Evolutionary conservation across 53 echinoderm and acorn worm species (phyloP), one percentile per base, ranked within the genome.

Genomic region (Holothuria scabra): DNA sequence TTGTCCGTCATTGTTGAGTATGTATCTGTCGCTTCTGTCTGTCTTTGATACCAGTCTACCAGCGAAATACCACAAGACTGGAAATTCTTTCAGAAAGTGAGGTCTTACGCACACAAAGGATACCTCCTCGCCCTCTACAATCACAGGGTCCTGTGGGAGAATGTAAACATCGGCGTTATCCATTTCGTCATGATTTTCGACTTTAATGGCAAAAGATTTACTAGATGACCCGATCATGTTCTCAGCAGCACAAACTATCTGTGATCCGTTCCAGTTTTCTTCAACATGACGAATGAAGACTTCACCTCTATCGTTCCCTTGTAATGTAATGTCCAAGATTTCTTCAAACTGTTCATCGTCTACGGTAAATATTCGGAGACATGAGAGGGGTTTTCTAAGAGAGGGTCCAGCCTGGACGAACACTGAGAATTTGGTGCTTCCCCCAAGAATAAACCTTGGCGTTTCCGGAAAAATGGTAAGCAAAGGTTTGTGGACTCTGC

Each of bases 351-450:
- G 78, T 20, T n/a, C 25, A 18, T 28, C 78, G 31, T 78, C 58
- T 52, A 16, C 18, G 0, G 29, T 28, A 32, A 57, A 78, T 31
- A 25, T 46, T 20, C 78, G 78, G 33, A 14, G 31, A n/a, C 78
- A 78, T 14, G 56, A 58, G 21, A 78, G 5, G 8, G 78, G 55
- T 29, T 78, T 78, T 21, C 78, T 55, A 19, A 78, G 56, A 46
- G 78, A 58, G 4, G 78, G 78, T 78, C 56, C 78, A 23, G 78
- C 78, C 10, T 25, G 26, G 14, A 30, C 56, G 25, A 78, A 31
- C 21, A 78, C 78, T 16, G 58, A 57, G 56, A 78, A 78, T 32
- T 78, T 78, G 28, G 78, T 78, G 21, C 49, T 78, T 30, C 78
- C 78, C 24, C 78, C 78, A 14, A 78, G 28, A 8, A 78, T 29